Evolutionary conservation across 92 coral and sea anemone genomes (phyloP), one percentile per base, ranked within the genome.

Genomic region (Zoanthus sociatus): DNA sequence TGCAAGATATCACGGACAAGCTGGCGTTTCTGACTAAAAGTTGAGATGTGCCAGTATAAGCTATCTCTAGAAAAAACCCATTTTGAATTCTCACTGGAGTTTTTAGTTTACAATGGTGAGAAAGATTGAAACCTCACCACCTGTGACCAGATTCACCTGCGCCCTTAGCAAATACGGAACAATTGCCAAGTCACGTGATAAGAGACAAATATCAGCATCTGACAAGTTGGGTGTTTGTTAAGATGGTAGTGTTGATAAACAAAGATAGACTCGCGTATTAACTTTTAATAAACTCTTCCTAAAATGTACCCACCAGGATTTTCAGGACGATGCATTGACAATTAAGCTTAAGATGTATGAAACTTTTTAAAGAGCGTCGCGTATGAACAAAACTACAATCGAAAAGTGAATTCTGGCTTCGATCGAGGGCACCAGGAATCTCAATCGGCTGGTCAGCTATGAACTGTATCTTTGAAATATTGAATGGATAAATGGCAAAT

Each of bases 111-210:
- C 98, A 95, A 95, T 95, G 93, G 81, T 95, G 98, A 64, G 98
- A 95, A 95, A 76, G 76, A 78, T 64, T 72, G 15, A 50, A 75
- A 55, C 21, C 71, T 16, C 44, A 11, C 94, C 98, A 95, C 89
- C 89, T 95, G 98, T 45, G 93, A 83, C 88, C 76, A 92, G 70
- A 32, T 89, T 76, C 98, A 95, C 95, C 98, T 95, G 98, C 89
- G 83, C 71, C n/a, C 68, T 81, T 91, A 73, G 85, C 93, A 95
- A 95, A 95, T 89, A 95, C 66, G 42, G 50, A 84, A 95, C 96
- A 95, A 95, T 95, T 79, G 90, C 31, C 18, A 60, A 55, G 90
- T 95, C 98, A 95, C 98, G 98, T 95, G 98, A 87, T 66, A 4
- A 60, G 75, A 82, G n/a, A 86, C 86, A 95, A 95, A 88, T 91